Conservation (phyloP, 2,888 invertebrate genomes). For the Lapara coniferarum region DNA sequence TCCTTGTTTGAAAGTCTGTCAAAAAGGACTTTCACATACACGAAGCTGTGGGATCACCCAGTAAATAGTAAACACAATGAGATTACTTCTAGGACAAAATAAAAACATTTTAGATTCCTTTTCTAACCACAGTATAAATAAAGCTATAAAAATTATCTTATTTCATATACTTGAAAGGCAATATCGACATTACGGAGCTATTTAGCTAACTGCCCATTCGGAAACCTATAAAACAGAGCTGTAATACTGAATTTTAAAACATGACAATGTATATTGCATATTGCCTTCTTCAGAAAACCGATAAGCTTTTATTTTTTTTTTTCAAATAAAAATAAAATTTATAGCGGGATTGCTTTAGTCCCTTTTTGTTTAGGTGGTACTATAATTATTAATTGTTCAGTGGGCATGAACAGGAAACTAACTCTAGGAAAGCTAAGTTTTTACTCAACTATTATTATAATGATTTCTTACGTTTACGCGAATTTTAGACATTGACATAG, state of each 20-base stretch:
- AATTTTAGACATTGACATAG: no score
- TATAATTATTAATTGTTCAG: neutral
- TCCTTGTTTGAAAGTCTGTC: no score
- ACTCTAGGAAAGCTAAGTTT: no score
- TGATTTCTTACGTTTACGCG: no score
- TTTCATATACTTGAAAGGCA: neutral
- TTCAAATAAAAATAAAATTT: constrained; percentile 24
- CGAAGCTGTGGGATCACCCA: no score
- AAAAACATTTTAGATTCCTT: neutral
- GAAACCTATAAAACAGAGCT: constrained; percentile 12
- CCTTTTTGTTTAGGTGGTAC: neutral
- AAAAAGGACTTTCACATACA: no score
- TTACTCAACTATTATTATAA: no score
- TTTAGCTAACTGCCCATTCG: neutral
- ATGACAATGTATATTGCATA: constrained; percentile 26
- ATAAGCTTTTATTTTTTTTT: constrained; percentile 29
- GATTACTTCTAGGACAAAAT: neutral
- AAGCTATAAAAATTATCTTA: neutral
- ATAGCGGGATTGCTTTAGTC: neutral
- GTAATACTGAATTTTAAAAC: constrained; percentile 23
- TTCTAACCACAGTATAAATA: neutral
- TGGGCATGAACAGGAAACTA: no score
- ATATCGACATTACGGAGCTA: constrained; percentile 7
- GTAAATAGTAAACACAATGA: no score
- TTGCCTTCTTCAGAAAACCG: constrained; percentile 29